phyloP scores from a whole-genome alignment of 2,888 invertebrate genomes.

The Creontiades dilutus region DNA sequence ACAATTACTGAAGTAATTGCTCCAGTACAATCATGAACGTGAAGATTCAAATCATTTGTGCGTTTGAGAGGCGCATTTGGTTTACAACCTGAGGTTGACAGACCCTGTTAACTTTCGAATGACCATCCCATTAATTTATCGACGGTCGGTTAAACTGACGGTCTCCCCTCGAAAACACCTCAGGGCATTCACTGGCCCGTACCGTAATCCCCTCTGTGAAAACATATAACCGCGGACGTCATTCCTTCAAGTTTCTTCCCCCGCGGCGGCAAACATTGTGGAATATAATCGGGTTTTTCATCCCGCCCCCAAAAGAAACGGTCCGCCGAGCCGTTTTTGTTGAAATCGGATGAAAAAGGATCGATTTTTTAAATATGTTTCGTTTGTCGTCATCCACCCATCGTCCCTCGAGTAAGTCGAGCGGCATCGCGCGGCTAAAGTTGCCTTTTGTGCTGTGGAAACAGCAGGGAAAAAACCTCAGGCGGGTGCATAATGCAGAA shows the following conservation, averaged over 20 bases:
- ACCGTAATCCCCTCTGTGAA: conserved; percentile 6
- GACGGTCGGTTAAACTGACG: neutral
- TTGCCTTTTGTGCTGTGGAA: neutral
- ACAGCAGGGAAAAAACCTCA: neutral
- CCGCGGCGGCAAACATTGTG: neutral
- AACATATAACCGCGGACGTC: neutral
- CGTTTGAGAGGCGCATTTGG: too few relatives aligned
- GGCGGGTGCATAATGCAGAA: conserved; percentile 5
- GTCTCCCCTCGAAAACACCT: neutral
- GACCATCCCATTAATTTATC: too few relatives aligned
- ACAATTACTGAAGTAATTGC: too few relatives aligned
- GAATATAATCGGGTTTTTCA: neutral
- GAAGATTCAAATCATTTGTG: too few relatives aligned
- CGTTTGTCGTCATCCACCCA: neutral
- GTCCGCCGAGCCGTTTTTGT: conserved; percentile 1
- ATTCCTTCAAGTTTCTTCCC: neutral
- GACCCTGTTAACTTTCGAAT: too few relatives aligned
- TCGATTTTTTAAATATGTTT: neutral
- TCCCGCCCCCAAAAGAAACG: neutral
- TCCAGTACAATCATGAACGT: too few relatives aligned
- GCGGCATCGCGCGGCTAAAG: neutral
- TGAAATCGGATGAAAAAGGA: conserved; percentile 10
- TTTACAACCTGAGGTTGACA: too few relatives aligned
- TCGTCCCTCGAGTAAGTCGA: neutral
- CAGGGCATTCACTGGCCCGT: neutral